Conservation (phyloP, 2,888 invertebrate species). For the Ditylenchus weischeri region DNA sequence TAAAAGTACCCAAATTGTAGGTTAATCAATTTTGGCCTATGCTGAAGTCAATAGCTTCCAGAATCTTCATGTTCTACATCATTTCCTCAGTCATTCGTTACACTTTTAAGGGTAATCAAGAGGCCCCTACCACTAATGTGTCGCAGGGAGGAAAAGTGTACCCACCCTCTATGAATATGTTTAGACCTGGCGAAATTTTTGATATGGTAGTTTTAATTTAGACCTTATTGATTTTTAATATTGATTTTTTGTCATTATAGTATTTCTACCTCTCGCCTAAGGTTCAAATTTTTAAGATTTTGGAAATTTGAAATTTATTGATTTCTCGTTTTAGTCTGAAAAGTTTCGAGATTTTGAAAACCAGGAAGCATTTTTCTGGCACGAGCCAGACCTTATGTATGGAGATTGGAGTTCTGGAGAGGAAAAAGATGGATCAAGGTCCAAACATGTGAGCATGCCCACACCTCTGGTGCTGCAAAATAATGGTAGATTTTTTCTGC, state of each 20-base stretch:
- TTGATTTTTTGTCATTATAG: background rate
- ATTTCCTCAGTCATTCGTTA: slow-evolving; percentile 39
- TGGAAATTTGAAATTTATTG: background rate
- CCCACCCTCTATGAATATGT: slow-evolving; percentile 56
- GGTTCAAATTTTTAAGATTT: slow-evolving; percentile 18
- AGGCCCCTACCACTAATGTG: background rate
- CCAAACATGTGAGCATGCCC: slow-evolving; percentile 52
- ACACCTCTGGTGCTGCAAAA: slow-evolving; percentile 63
- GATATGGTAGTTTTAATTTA: slow-evolving; percentile 53
- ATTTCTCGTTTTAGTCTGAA: slow-evolving; percentile 14
- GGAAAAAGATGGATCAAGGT: slow-evolving; percentile 59
- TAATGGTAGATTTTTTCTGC: slow-evolving; percentile 69
- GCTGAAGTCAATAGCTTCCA: slow-evolving; percentile 34
- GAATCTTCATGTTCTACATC: slow-evolving; percentile 47
- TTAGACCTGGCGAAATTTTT: slow-evolving; percentile 59
- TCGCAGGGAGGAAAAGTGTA: slow-evolving; percentile 19
- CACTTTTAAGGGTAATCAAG: slow-evolving; percentile 35
- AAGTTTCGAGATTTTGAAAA: slow-evolving; percentile 51
- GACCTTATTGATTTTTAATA: slow-evolving; percentile 2
- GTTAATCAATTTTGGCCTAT: slow-evolving; percentile 29
- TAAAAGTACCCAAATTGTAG: slow-evolving; percentile 11
- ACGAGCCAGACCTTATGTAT: slow-evolving; percentile 60
- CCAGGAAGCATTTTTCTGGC: slow-evolving; percentile 60
- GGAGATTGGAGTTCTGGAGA: slow-evolving; percentile 61
- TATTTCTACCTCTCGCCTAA: slow-evolving; percentile 61